These are phyloP conservation scores for Melanotus villosus DNA, from an alignment of 2,888 invertebrate genomes.

Conservation along the genomic window DNA sequence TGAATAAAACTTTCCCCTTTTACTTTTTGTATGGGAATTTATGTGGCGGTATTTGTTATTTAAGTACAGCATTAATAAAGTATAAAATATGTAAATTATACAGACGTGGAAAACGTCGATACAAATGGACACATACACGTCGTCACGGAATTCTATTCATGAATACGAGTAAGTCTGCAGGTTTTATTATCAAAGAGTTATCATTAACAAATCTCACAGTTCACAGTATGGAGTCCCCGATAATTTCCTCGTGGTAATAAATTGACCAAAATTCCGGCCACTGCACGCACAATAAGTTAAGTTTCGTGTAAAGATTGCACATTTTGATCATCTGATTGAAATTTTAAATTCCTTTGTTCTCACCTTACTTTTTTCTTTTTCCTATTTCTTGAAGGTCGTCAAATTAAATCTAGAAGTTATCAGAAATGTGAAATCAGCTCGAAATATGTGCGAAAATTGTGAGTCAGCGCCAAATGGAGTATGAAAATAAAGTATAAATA, in stretches of 20 bases:
- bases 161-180: neutral
- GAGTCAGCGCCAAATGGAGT: too few relatives aligned
- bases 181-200: neutral
- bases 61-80: neutral
- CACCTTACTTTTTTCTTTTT: too few relatives aligned
- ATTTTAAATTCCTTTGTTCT: neutral
- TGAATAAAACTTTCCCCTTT: too few relatives aligned
- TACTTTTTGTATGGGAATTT: neutral
- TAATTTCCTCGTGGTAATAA: slow-evolving; percentile 21
- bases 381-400: too few relatives aligned
- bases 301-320: slow-evolving; percentile 1
- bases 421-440: too few relatives aligned
- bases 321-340: slow-evolving; percentile 11
- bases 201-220: slow-evolving; percentile 6
- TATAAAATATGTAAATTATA: neutral
- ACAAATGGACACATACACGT: slow-evolving; percentile 1
- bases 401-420: too few relatives aligned
- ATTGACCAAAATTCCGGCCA: slow-evolving; percentile 2
- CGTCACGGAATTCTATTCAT: slow-evolving; percentile 3
- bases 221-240: too few relatives aligned
- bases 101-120: slow-evolving; percentile 12
- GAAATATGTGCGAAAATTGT: too few relatives aligned
- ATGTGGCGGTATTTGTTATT: too few relatives aligned
- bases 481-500: too few relatives aligned
- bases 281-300: slow-evolving; percentile 16